phyloP scores from a whole-genome alignment of 92 coral and sea anemone species.

The Zoanthus sociatus region DNA sequence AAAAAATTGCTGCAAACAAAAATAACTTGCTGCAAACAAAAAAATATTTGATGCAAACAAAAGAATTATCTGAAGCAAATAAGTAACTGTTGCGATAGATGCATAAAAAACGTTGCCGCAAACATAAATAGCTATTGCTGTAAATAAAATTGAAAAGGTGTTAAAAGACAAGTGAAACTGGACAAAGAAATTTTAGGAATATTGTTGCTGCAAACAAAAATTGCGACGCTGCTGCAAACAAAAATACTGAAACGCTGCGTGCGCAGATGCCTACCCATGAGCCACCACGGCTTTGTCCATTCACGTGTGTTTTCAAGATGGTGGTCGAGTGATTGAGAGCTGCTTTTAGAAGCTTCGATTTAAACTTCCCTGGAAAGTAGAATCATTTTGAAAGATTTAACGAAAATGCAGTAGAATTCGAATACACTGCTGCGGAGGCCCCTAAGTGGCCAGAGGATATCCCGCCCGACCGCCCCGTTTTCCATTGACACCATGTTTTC shows the following conservation, averaged over 20 bases:
- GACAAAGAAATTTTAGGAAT: too few relatives aligned
- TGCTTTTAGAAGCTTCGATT: not conserved
- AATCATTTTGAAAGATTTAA: not conserved
- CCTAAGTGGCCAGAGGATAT: not conserved
- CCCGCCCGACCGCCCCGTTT: not conserved
- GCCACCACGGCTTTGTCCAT: not conserved
- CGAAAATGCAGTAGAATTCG: not conserved
- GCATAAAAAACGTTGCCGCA: not conserved
- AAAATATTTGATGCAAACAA: not conserved
- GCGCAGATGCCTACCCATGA: not conserved
- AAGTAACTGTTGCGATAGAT: not conserved
- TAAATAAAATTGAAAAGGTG: not conserved
- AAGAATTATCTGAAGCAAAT: not conserved
- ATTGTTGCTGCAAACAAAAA: too few relatives aligned
- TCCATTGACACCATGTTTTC: conserved; percentile 35
- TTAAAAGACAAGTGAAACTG: not conserved
- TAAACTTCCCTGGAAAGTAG: not conserved
- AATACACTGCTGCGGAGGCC: conserved; percentile 17
- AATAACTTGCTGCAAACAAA: too few relatives aligned
- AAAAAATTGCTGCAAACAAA: too few relatives aligned
- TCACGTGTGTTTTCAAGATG: conserved; percentile 4
- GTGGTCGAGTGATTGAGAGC: not conserved
- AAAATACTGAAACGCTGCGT: not conserved
- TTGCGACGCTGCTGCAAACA: too few relatives aligned
- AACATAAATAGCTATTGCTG: not conserved